Base-by-base conservation (phyloP, 2,113 vertebrate genomes). In the Vidua chalybeata region DNA sequence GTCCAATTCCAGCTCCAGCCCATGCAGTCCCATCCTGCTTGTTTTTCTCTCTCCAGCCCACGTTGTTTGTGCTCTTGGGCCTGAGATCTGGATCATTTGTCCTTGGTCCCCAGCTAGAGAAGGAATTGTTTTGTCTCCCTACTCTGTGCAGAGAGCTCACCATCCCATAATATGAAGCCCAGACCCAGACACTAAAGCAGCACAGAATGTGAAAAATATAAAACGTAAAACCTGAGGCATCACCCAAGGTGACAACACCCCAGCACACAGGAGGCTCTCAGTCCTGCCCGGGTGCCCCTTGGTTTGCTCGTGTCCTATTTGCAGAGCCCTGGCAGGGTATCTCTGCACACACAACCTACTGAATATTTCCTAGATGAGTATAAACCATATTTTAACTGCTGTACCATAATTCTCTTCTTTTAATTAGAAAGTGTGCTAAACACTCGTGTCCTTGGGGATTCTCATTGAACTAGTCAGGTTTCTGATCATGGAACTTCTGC, bases 381-480 rank as follows among this genome's bases (percentile, higher is more conserved):
- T 24, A 52, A 95, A 94, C 58, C 37, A 14, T 41, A 74, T 81
- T 97, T 81, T 92, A 96, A 68, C 85, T 61, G 77, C 76, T 67
- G 85, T 31, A 67, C 88, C 86, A 88, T 76, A 90, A 94, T 94
- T 95, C 91, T 89, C 91, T 48, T 69, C 74, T 94, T 95, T 95
- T 96, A 97, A 97, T 96, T 94, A 95, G 94, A 93, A 96, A 95
- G 93, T 64, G 93, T 92, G 93, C 85, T 97, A 96, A 97, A 95
- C 87, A 81, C 88, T 81, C 0, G 0, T 84, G 83, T 95, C 96
- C 92, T 84, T 92, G 80, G 96, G 93, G 96, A 96, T 56, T 93
- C 83, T 67, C 81, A 51, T 55, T 77, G 91, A 97, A 79, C 85
- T 75, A 94, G 92, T 83, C 96, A 93, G 95, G 95, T 97, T 97